phyloP scores from a whole-genome alignment of 1,140 invertebrate genomes.

The Adoxophyes honmai region DNA sequence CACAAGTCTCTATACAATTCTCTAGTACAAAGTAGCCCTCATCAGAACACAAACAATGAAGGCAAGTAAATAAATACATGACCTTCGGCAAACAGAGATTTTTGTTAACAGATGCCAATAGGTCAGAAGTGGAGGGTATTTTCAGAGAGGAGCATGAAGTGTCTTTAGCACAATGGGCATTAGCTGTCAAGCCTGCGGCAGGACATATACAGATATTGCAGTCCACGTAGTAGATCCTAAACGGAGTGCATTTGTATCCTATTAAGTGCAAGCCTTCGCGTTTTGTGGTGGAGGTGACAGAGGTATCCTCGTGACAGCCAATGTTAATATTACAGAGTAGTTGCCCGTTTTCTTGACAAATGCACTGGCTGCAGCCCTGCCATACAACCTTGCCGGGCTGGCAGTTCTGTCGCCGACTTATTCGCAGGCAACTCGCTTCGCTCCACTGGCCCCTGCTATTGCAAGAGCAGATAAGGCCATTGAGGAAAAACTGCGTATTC shows the following conservation, averaged over 20 bases:
- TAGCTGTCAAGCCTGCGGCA: slow-evolving; percentile 38
- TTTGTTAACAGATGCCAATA: slow-evolving; percentile 22
- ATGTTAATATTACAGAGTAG: slow-evolving; percentile 39
- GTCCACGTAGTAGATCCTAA: slow-evolving; percentile 54
- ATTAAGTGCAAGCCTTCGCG: slow-evolving; percentile 18
- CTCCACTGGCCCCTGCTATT: slow-evolving; percentile 39
- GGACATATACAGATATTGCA: slow-evolving; percentile 58
- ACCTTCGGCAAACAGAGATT: slow-evolving; percentile 56
- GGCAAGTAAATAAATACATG: slow-evolving; percentile 55
- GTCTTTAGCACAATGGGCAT: slow-evolving; percentile 49
- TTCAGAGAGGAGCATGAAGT: slow-evolving; percentile 34
- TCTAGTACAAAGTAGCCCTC: slow-evolving; percentile 39
- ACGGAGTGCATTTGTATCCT: slow-evolving; percentile 43
- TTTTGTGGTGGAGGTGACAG: not conserved
- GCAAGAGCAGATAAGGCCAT: slow-evolving; percentile 47
- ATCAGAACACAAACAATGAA: slow-evolving; percentile 58
- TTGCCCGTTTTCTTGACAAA: slow-evolving; percentile 47
- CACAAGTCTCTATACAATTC: slow-evolving; percentile 56
- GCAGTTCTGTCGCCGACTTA: slow-evolving; percentile 38
- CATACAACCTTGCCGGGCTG: slow-evolving; percentile 40
- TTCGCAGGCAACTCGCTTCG: slow-evolving; percentile 36
- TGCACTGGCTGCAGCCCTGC: slow-evolving; percentile 50
- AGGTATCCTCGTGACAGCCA: slow-evolving; percentile 26
- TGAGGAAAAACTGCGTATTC: slow-evolving; percentile 44
- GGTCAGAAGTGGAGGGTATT: slow-evolving; percentile 21